Conservation (phyloP, 1,140 invertebrate species). For the Tetraneura akinire region DNA sequence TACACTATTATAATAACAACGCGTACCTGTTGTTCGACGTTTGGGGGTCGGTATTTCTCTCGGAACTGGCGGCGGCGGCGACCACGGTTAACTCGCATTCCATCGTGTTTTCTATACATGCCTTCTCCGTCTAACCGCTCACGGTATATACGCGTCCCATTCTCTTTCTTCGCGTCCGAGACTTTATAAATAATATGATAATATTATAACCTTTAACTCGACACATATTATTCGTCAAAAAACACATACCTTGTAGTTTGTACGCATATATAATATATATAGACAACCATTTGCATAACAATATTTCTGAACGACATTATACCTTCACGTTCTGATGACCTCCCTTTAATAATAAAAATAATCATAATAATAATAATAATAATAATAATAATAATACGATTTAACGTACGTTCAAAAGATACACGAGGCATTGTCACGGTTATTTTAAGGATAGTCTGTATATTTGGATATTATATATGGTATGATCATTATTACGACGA, state of each 20-base stretch:
- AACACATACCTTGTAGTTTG: neutral
- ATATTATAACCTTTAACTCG: neutral
- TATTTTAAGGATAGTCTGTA: no score
- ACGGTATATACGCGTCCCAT: no score
- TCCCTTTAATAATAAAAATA: no score
- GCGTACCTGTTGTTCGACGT: neutral
- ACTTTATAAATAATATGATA: neutral
- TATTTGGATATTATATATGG: no score
- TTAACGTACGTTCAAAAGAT: no score
- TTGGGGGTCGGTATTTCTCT: conserved; percentile 24
- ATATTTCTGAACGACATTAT: conserved; percentile 21
- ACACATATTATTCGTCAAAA: neutral
- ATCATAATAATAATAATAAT: no score
- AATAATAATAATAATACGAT: no score
- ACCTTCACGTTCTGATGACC: neutral
- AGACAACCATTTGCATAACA: conserved; percentile 36
- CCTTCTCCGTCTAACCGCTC: neutral
- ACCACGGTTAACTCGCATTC: conserved; percentile 34
- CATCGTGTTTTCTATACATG: conserved; percentile 11
- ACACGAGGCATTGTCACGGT: no score
- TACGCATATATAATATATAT: neutral
- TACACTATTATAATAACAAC: conserved; percentile 13
- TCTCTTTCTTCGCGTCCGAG: neutral
- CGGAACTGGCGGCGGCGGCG: neutral
- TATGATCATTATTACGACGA: no score